Base-by-base conservation (phyloP, 2,113 vertebrate species). In the Cariama cristata region DNA sequence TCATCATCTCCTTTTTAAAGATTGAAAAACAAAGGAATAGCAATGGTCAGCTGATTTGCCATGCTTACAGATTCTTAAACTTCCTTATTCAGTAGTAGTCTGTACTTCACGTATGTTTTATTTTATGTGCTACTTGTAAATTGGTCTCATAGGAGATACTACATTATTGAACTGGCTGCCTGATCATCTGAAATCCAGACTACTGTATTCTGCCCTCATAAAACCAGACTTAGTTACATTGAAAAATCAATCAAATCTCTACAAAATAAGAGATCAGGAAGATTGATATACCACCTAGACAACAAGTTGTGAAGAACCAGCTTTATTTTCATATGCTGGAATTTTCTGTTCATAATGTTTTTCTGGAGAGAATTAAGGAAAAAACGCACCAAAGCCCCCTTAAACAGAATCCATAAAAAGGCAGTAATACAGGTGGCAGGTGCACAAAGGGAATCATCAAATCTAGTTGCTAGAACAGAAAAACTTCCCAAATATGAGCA, bases 151-250 rank as follows among this genome's bases (percentile, higher is more conserved):
- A 60, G 77, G 28, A 67, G 58, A 38, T 20, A 40, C 2, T 16
- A 16, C 0, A 0, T 49, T 62, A 64, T 17, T 63, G 33, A 63
- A 86, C 40, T 56, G 58, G 3, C 42, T 59, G 47, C 44, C 42
- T 32, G 33, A 62, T 40, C 17, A 76, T 26, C 38, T 42, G 33
- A 82, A 80, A 76, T 58, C 28, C 69, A 42, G 52, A 64, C 42
- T 50, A 58, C 35, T 67, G n/a, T 53, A 52, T 77, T 75, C 26
- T 17, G 6, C 30, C 4, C 26, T 33, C 26, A 40, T 28, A 67
- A 73, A 80, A 53, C 0, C 10, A 81, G 42, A 68, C 30, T 45
- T 49, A 45, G 24, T 45, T 81, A 73, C 1, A 0, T 1, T 42
- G 45, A 69, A 56, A 56, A 89, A 89, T 56, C 62, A 56, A 49